Base-by-base conservation (phyloP, 2,888 invertebrate species). In the Drosophila macrothrix region DNA sequence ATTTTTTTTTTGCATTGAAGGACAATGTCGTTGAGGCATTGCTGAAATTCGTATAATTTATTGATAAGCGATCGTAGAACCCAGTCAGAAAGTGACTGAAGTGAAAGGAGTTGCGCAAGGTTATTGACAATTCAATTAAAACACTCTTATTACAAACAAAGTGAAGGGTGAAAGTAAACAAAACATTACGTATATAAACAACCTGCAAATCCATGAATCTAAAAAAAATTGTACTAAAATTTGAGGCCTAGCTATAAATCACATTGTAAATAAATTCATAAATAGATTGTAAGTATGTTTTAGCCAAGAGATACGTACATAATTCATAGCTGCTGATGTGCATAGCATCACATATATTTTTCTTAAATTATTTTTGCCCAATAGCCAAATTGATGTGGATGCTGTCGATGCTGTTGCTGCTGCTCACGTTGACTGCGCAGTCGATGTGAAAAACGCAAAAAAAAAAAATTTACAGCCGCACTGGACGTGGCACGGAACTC, bases 321-420 rank as follows among this genome's bases (percentile, higher is more conserved):
- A 91, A 89, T 88, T 92, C 91, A 88, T 92, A 92, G 92, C 83
- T 90, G 92, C 92, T 93, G 92, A 92, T 93, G 93, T 92, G 92
- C 92, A 92, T 92, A 92, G 91, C 92, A 92, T 92, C 92, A 93
- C 90, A 86, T 88, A 76, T 92, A 92, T 91, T 89, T 84, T 73
- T 75, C 76, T 83, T 86, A 90, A 88, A 88, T 90, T 88, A 89
- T 81, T 81, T 90, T 83, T 90, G 88, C 90, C 91, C 90, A 87
- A 83, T 82, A 90, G 83, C 84, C 78, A 77, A 88, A 82, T 80
- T 77, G 84, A 73, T 83, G 77, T 67, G 39, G 64, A 39, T 66
- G 68, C 28, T 61, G 72, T 37, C 65, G 68, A 10, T 43, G 55
- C n/a, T 54, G 66, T 54, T 71, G 71, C 64, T 54, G 70, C 65